Evolutionary conservation across 2,113 vertebrate species (phyloP).

Genomic region (Oreochromis tanganicae): DNA sequence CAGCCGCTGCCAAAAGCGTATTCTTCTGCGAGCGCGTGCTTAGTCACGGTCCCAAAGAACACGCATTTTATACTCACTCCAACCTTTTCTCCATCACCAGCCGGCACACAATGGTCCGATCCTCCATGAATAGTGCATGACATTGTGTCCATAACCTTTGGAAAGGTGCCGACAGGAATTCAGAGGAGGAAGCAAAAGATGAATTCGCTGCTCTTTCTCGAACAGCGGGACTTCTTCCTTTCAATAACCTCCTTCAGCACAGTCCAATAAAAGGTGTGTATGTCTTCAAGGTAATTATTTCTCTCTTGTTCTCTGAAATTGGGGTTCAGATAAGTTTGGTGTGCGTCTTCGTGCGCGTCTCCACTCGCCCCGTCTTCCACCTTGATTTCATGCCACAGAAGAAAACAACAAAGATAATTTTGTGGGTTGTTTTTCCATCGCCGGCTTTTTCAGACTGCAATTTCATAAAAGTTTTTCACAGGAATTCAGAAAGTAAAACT

Average conservation of each 20-base stretch:
- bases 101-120: not conserved
- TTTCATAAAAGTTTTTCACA: not conserved
- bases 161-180: not conserved
- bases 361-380: not conserved
- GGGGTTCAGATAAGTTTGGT: not conserved
- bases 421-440: not conserved
- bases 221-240: not conserved
- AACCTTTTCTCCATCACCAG: not conserved
- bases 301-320: not conserved
- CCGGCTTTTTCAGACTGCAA: not conserved
- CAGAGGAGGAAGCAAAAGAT: not conserved
- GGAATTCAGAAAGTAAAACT: not conserved
- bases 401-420: not conserved
- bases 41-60: not conserved
- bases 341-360: fast-evolving
- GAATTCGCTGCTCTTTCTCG: not conserved
- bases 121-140: not conserved
- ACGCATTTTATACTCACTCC: not conserved
- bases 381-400: not conserved
- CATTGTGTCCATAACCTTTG: not conserved
- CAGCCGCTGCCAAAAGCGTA: not conserved
- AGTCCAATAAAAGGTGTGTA: not conserved
- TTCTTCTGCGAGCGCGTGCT: not conserved
- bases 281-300: not conserved
- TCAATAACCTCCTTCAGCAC: not conserved